Conservation (phyloP, 1,140 invertebrate genomes). For the Ceratosolen fusciceps region DNA sequence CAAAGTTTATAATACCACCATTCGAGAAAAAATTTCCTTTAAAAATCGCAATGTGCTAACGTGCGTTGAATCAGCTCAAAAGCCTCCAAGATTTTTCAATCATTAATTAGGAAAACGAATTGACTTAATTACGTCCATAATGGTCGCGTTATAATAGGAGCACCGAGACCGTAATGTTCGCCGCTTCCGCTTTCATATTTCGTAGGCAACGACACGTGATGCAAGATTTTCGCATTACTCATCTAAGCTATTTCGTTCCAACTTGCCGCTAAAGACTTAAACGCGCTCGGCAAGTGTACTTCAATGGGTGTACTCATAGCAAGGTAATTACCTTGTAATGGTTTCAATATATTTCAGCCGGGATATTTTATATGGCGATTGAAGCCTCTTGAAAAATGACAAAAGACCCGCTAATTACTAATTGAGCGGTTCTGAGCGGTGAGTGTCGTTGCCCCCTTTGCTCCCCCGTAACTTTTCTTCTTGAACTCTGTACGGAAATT, state of each 20-base stretch:
- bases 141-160: neutral
- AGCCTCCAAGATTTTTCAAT: no score
- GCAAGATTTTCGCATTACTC: neutral
- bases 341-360: neutral
- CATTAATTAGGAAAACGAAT: neutral
- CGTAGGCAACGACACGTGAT: neutral
- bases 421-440: neutral
- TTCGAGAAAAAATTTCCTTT: no score
- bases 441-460: no score
- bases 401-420: neutral
- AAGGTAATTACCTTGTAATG: slow-evolving; percentile 17
- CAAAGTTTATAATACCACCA: no score
- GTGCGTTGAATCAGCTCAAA: no score
- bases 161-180: slow-evolving; percentile 8
- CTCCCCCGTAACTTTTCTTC: no score
- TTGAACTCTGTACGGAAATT: no score
- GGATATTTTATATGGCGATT: neutral
- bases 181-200: slow-evolving; percentile 22
- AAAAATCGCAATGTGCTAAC: no score
- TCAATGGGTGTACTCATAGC: neutral
- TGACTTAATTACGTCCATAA: neutral
- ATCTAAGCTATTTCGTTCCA: neutral
- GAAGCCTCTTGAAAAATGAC: neutral
- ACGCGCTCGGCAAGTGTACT: neutral
- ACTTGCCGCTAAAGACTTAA: neutral